Evolutionary conservation across 1,140 invertebrate species (phyloP), one percentile per base, ranked within the genome.

Genomic region (Adelges cooleyi): DNA sequence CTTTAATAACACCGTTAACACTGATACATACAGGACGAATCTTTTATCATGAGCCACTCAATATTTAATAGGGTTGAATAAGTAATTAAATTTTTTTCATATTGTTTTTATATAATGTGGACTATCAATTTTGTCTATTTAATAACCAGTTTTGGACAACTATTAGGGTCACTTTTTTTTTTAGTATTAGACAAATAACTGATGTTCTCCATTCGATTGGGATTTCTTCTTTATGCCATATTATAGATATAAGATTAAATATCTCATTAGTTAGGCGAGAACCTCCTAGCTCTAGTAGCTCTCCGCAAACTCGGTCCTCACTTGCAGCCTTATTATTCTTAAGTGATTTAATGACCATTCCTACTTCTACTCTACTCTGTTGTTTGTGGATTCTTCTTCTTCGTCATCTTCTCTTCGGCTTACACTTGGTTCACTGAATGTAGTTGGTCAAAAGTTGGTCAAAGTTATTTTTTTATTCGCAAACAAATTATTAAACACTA

Each of bases 201-300:
- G n/a, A 52, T 52, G 29, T 52, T 52, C 50, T 17, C 50, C 50
- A 18, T 11, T 52, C 17, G 29, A 9, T 36, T 22, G 29, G 27
- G 13, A 52, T 52, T 52, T 52, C 50, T 52, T 52, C 23, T 36
- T 36, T 52, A 18, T 3, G 17, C 27, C 50, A 52, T 52, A 51
- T 51, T n/a, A 17, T 52, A 52, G 50, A 52, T 52, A 52, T 54
- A 40, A 54, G 20, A 40, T 40, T 54, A 23, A 54, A 40, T 38
- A 53, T n/a, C 17, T 5, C 52, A 2, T 54, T 20, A 23, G 52
- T 54, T 54, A 40, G 3, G 0, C 18, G 22, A 2, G 20, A 33
- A 15, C 52, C 52, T 54, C 52, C 52, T 2, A 40, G 52, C 18
- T 54, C 40, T 9, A 54, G 13, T 54, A 54, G 2, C 22, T 54